Evolutionary conservation across 2,113 vertebrate species (phyloP), one percentile per base, ranked within the genome.

Genomic region (Uria lomvia): DNA sequence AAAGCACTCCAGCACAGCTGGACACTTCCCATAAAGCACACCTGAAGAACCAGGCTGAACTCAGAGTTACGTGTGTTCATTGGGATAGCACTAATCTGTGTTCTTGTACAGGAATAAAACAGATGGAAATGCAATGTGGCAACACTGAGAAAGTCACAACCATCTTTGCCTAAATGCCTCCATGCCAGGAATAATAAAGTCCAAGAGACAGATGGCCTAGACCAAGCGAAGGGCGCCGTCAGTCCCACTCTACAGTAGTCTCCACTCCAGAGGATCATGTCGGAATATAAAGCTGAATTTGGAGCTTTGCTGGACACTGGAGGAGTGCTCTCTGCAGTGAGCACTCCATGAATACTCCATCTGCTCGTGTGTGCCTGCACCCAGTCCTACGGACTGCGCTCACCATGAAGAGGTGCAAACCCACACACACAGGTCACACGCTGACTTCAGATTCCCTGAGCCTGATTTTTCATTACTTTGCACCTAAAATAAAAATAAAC

Each of bases 351-450:
- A 59, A 63, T 13, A 27, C 0, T 1, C 11, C 3, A 0, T 16
- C 52, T 43, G 32, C 20, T 34, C 8, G 6, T 6, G 12, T 4
- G 13, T 40, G 52, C 29, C 40, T 76, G 49, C 49, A 60, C 16
- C 8, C 8, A 16, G 4, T 36, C 59, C 15, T 4, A 22, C 1
- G 9, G 34, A 5, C 40, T 10, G 15, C 1, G 0, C 9, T 15
- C 5, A 15, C 34, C 1, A 4, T 0, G 3, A 23, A 19, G 47
- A 55, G 34, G 7, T 11, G 16, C 19, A 85, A 71, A 40, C 9
- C 2, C 50, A 17, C 26, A 4, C 3, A 10, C 0, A 0, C 24
- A 42, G 14, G 11, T 56, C 63, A 58, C 4, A 5, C 9, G 3
- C 12, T 6, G 43, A 56, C 34, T 71, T 49, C 43, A 60, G 23